Evolutionary conservation across 2,113 vertebrate genomes (phyloP).

Genomic region (Anser brachyrhynchus): DNA sequence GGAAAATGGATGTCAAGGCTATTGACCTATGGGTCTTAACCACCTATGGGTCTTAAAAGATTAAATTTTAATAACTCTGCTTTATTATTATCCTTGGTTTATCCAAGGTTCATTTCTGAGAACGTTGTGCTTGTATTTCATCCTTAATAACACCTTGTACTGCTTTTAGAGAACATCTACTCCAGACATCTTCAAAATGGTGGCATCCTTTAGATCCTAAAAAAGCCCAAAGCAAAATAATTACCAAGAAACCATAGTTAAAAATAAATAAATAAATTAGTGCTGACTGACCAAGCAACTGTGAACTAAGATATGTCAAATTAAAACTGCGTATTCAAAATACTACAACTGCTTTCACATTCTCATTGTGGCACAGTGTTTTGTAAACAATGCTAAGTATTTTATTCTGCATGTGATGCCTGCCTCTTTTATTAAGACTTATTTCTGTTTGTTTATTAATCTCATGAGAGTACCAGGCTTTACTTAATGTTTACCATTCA

Average conservation of each 20-base stretch:
- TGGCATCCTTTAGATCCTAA: not conserved
- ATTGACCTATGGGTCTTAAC: not conserved
- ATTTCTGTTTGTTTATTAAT: not conserved
- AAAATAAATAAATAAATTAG: not conserved
- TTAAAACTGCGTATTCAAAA: not conserved
- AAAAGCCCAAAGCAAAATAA: not conserved
- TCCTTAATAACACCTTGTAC: not conserved
- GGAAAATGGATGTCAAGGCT: not conserved
- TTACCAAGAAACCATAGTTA: not conserved
- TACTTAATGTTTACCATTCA: not conserved
- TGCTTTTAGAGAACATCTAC: not conserved
- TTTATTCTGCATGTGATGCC: not conserved
- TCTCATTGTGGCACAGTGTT: not conserved
- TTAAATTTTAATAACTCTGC: not conserved
- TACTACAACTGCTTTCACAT: not conserved
- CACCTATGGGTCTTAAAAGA: not conserved
- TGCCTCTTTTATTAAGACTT: not conserved
- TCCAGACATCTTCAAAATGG: not conserved
- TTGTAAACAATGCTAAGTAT: not conserved
- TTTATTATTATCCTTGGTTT: not conserved
- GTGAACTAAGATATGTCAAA: not conserved
- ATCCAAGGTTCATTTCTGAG: not conserved
- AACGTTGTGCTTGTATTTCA: not conserved
- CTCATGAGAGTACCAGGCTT: not conserved
- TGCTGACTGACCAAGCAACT: not conserved